Conservation (phyloP, 2,113 vertebrate genomes). For the Ailuropoda melanoleuca region DNA sequence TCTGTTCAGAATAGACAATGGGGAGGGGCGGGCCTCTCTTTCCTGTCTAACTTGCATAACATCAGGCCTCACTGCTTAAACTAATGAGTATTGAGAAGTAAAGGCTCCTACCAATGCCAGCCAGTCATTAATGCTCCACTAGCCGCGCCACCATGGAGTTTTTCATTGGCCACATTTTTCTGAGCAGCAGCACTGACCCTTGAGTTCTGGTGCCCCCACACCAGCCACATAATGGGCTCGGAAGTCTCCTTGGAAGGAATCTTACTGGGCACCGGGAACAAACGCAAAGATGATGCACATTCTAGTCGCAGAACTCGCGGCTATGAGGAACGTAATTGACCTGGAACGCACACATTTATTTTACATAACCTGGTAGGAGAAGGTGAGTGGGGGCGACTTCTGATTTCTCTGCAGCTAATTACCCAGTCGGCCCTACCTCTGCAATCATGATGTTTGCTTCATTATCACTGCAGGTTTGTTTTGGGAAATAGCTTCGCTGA, state of each 20-base stretch:
- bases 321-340: constrained; percentile 29
- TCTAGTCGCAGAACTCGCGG: not conserved
- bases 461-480: constrained; percentile 52
- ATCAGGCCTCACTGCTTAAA: constrained; percentile 73
- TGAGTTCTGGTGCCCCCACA: constrained; percentile 23
- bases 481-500: constrained; percentile 60
- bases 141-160: constrained; percentile 57
- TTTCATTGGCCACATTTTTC: constrained; percentile 67
- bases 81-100: constrained; percentile 75
- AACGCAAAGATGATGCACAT: constrained; percentile 39
- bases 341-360: constrained; percentile 21
- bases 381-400: not conserved
- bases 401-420: constrained; percentile 55
- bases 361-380: constrained; percentile 23
- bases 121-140: constrained; percentile 72
- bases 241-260: constrained; percentile 56
- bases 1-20: constrained; percentile 76
- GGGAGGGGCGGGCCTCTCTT: constrained; percentile 20
- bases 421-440: constrained; percentile 1
- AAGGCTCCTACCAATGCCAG: constrained; percentile 76
- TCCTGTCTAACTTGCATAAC: constrained; percentile 65
- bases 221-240: constrained; percentile 38
- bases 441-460: constrained; percentile 50
- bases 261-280: constrained; percentile 19
- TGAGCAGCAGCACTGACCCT: constrained; percentile 60